Conservation (phyloP, 2,797 vertebrate species). For the Scomberomorus guttatus region DNA sequence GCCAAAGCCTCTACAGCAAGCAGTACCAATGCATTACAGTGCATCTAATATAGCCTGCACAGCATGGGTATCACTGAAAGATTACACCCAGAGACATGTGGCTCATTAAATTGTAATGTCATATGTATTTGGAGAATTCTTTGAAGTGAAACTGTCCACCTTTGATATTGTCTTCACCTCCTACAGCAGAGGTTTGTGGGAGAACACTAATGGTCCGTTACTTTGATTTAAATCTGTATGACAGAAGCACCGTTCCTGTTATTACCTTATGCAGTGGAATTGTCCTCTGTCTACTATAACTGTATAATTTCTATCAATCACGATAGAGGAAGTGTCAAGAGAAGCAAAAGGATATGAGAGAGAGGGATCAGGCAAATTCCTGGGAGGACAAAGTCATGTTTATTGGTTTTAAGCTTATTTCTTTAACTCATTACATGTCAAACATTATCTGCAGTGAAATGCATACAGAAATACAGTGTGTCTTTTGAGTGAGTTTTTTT, state of each 20-base stretch:
- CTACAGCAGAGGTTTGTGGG: conserved; percentile 56
- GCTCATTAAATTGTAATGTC: conserved; percentile 77
- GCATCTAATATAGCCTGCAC: conserved; percentile 60
- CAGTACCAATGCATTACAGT: conserved; percentile 62
- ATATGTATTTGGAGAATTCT: conserved; percentile 72
- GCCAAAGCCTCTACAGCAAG: conserved; percentile 41
- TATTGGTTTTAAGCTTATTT: conserved; percentile 46
- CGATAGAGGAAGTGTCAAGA: conserved; percentile 38
- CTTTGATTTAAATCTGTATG: conserved; percentile 78
- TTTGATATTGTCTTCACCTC: conserved; percentile 69
- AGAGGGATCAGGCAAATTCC: conserved; percentile 41
- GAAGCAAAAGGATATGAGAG: conserved; percentile 36
- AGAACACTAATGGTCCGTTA: conserved; percentile 77
- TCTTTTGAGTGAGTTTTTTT: neutral
- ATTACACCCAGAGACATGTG: conserved; percentile 72
- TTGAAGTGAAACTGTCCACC: conserved; percentile 70
- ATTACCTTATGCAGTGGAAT: conserved; percentile 71
- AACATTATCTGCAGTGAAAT: conserved; percentile 36
- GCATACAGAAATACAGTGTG: neutral
- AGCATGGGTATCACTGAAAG: conserved; percentile 55
- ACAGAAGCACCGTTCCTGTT: conserved; percentile 75
- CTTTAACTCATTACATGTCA: conserved; percentile 39
- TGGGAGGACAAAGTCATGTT: conserved; percentile 48
- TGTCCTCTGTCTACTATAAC: conserved; percentile 56
- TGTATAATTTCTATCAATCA: conserved; percentile 70